phyloP scores from a whole-genome alignment of 1,140 invertebrate genomes.

The Dreissena polymorpha region DNA sequence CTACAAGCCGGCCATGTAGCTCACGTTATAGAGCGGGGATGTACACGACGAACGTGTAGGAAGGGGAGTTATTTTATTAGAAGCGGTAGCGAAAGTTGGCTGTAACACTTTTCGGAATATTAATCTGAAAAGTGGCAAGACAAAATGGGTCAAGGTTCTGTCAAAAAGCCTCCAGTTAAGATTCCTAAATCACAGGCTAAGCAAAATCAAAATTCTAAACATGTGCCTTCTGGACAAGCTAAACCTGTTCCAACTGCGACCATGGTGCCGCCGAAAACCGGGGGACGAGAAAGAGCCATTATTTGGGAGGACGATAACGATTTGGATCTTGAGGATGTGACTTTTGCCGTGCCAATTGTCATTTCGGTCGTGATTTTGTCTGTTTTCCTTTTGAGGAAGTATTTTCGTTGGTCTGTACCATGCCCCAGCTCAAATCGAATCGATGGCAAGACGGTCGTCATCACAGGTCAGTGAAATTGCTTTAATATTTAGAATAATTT shows the following conservation, averaged over 20 bases:
- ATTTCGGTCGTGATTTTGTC: conserved; percentile 62
- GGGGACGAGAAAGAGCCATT: conserved; percentile 9
- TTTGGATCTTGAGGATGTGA: conserved; percentile 53
- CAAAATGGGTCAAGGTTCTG: too few species aligned
- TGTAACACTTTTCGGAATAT: too few species aligned
- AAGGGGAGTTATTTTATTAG: too few species aligned
- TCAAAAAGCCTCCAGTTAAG: too few species aligned
- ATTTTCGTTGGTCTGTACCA: conserved; percentile 64
- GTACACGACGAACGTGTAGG: too few species aligned
- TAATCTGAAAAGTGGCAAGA: too few species aligned
- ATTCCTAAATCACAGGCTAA: too few species aligned
- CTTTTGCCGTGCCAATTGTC: conserved; percentile 60
- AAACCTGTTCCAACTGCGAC: not conserved
- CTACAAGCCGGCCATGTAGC: too few species aligned
- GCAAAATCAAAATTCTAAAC: too few species aligned
- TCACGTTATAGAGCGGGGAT: too few species aligned
- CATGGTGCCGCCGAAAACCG: not conserved
- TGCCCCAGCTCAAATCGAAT: conserved; percentile 66
- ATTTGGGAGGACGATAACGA: conserved; percentile 54
- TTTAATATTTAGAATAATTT: not conserved
- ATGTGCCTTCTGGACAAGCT: too few species aligned
- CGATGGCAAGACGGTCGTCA: conserved; percentile 74
- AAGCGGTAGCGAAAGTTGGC: too few species aligned
- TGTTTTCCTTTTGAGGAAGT: conserved; percentile 67
- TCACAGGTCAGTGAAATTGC: conserved; percentile 68